phyloP scores from a whole-genome alignment of 2,797 vertebrate genomes.

The Octomys mimax region DNA sequence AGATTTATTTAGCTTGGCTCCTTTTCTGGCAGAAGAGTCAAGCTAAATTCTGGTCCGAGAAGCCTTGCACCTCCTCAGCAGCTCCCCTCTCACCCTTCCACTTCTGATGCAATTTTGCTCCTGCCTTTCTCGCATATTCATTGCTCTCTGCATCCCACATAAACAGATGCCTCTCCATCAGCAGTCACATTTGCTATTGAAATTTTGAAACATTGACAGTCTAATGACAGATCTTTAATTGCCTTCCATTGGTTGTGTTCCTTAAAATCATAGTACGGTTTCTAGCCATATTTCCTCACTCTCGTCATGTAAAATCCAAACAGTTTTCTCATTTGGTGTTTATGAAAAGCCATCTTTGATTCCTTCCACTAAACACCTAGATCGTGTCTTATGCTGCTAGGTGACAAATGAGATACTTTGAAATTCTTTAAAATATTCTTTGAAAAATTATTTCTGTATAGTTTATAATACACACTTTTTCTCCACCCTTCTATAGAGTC shows the following conservation, averaged over 20 bases:
- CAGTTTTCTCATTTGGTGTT: neutral
- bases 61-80: neutral
- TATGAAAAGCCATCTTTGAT: neutral
- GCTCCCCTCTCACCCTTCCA: neutral
- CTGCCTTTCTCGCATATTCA: neutral
- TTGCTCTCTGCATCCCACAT: neutral
- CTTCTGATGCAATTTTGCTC: neutral
- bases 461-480: neutral
- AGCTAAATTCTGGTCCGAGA: neutral
- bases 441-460: neutral
- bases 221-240: neutral
- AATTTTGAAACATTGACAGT: neutral
- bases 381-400: neutral
- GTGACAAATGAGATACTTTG: neutral
- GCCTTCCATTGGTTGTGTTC: conserved; percentile 17
- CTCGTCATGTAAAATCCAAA: neutral
- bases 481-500: neutral
- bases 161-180: neutral
- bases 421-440: neutral
- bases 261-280: neutral
- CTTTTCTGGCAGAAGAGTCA: neutral
- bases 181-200: neutral
- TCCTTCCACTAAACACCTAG: neutral
- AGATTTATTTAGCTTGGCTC: conserved; percentile 5
- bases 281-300: neutral